Evolutionary conservation across 37 sponge, comb jelly and placozoan species (phyloP).

Genomic region (Chondrosia reniformis): DNA sequence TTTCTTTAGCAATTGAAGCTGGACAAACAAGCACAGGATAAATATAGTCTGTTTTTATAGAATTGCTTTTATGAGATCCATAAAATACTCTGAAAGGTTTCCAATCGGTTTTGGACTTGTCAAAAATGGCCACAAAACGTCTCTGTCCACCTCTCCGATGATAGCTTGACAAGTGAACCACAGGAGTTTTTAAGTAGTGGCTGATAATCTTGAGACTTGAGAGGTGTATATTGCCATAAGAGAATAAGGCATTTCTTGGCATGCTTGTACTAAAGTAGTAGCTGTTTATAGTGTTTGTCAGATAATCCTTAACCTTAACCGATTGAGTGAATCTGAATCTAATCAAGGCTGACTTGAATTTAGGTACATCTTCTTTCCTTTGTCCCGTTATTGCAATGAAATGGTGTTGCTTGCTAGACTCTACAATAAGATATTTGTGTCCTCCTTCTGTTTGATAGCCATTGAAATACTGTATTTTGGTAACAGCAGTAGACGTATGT

Average conservation of each 20-base stretch:
- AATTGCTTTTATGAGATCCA: too few relatives aligned
- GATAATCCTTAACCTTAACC: not conserved
- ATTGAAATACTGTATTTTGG: not conserved
- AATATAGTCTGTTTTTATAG: too few relatives aligned
- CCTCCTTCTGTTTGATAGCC: not conserved
- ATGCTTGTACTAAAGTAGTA: not conserved
- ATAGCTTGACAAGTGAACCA: not conserved
- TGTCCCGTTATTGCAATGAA: constrained; percentile 1
- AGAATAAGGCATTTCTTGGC: not conserved
- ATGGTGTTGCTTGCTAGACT: not conserved
- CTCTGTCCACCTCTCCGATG: not conserved
- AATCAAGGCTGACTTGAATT: not conserved
- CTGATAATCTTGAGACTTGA: not conserved
- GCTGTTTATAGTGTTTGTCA: not conserved
- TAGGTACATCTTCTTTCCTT: not conserved
- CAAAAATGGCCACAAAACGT: not conserved
- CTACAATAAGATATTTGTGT: not conserved
- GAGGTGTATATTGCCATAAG: not conserved
- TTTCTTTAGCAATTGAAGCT: too few relatives aligned
- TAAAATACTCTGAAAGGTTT: not conserved
- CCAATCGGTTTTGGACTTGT: not conserved
- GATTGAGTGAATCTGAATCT: not conserved
- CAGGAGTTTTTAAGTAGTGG: not conserved
- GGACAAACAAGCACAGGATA: too few relatives aligned
- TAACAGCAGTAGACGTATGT: not conserved